These are phyloP conservation scores for Anaspis maculata DNA, from an alignment of 2,888 invertebrate genomes.

Conservation along the genomic window DNA sequence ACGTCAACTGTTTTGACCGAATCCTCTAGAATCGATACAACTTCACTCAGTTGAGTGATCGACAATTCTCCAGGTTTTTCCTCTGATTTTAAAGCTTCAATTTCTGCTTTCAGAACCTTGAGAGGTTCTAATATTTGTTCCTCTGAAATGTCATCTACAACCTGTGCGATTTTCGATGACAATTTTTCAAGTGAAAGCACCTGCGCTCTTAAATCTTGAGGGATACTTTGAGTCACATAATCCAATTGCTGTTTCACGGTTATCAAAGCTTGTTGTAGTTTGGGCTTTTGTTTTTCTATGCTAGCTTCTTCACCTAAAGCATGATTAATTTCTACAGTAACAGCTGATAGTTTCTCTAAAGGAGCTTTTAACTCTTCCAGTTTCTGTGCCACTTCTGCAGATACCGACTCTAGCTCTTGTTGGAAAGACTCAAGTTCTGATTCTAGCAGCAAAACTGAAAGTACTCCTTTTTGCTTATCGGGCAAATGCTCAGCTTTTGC, in stretches of 20 bases:
- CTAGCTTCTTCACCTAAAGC: constrained; percentile 13
- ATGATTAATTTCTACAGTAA: constrained; percentile 14
- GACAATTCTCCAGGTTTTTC: too few relatives aligned
- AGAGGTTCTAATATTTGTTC: background rate
- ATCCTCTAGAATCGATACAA: too few relatives aligned
- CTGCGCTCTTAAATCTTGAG: constrained; percentile 5
- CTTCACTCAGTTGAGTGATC: too few relatives aligned
- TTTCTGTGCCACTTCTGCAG: background rate
- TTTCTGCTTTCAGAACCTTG: constrained; percentile 7
- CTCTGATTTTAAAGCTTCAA: constrained; percentile 1
- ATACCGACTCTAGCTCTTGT: background rate
- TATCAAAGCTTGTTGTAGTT: constrained; percentile 14
- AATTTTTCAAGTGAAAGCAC: constrained; percentile 12
- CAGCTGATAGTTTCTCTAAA: constrained; percentile 13
- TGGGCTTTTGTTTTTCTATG: constrained; percentile 15
- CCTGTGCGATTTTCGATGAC: constrained; percentile 7
- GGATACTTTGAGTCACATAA: constrained; percentile 6
- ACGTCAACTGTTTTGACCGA: too few relatives aligned
- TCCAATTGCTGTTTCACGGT: constrained; percentile 17
- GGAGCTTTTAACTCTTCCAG: constrained; percentile 7
- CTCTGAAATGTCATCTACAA: constrained; percentile 1
- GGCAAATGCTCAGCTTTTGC: background rate
- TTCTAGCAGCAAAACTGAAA: background rate
- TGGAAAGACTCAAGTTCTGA: constrained; percentile 6
- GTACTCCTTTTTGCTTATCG: background rate